Base-by-base conservation (phyloP, 1,140 invertebrate species). In the Grapholita molesta region DNA sequence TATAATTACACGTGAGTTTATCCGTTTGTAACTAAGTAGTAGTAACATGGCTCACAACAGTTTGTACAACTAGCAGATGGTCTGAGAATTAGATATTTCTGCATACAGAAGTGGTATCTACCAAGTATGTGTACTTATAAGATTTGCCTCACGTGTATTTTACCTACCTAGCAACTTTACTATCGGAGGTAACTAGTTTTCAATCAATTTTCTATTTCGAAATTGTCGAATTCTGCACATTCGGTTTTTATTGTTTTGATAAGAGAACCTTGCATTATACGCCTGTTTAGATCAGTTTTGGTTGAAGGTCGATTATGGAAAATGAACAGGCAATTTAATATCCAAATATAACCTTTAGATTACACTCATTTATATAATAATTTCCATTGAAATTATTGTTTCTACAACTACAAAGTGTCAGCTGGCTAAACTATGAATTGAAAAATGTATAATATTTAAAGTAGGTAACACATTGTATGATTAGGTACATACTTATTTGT, bases 151-250 rank as follows among this genome's bases (percentile, higher is more conserved):
- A 52, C 11, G 12, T 32, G 11, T 30, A 28, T 30, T 57, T 30
- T 55, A 55, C 23, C 4, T 23, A 23, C 24, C 55, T 61, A 28
- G n/a, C 24, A 61, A 61, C 15, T 61, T 61, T 61, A 61, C 15
- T 61, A 3, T 15, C 55, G 24, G n/a, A 61, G 25, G 55, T 30
- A 30, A 28, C 55, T 61, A 25, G 12, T 15, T 15, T 61, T 61
- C 55, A 61, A 61, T 61, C 55, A 61, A 61, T 61, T 61, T 61
- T 3, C 55, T 25, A 28, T 61, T 61, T 61, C 55, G 55, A 61
- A 61, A 61, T 30, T 61, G 28, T 61, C 55, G 55, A 61, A 61
- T 61, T 32, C 55, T 30, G 55, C 55, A 28, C 25, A 61, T 61
- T 25, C 15, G n/a, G 25, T 28, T 61, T 61, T 61, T 61, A 61